phyloP scores from a whole-genome alignment of 2,113 vertebrate genomes.

The Falcunculus frontatus region DNA sequence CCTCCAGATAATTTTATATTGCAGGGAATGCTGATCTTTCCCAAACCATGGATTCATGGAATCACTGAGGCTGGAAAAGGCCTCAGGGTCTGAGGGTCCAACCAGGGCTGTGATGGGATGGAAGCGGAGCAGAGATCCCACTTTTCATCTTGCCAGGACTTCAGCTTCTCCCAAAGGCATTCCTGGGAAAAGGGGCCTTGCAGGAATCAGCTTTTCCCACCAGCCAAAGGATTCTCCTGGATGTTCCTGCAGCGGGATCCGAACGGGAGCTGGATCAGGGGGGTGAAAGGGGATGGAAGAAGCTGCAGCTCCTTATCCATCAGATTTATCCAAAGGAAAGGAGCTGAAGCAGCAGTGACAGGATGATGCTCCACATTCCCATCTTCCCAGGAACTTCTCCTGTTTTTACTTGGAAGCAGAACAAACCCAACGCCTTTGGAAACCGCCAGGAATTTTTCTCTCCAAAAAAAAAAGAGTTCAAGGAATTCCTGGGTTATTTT shows the following conservation, averaged over 20 bases:
- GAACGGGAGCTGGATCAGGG: neutral
- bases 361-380: neutral
- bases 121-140: neutral
- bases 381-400: neutral
- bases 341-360: neutral
- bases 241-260: neutral
- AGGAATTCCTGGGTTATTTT: constrained; percentile 14
- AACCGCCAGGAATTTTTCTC: neutral
- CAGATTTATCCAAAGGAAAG: neutral
- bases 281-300: neutral
- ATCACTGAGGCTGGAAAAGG: neutral
- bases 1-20: neutral
- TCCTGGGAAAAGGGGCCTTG: neutral
- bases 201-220: neutral
- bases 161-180: neutral
- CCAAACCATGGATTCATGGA: neutral
- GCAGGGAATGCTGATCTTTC: neutral
- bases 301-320: neutral
- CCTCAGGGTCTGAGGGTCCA: neutral
- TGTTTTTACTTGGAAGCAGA: constrained; percentile 6
- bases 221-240: neutral
- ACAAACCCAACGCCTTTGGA: neutral
- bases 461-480: neutral
- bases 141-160: neutral
- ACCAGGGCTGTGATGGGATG: neutral